Percentiles rank a stretch among this genome's conserved stretches.
These are phyloP conservation scores for Pseudocheirus occidentalis DNA, from an alignment of 2,797 vertebrate genomes.

Conservation along the genomic window DNA sequence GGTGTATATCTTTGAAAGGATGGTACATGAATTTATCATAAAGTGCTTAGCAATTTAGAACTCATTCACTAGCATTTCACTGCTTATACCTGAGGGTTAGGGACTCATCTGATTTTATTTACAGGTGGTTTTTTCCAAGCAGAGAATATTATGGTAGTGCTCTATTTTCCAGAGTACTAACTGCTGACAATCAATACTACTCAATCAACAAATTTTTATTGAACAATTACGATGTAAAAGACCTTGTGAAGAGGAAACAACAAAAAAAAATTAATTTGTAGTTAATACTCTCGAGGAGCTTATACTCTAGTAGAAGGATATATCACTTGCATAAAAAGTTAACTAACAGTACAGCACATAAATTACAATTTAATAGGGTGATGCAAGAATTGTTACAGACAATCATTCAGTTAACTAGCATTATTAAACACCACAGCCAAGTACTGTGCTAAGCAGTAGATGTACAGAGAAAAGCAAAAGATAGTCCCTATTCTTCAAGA, in stretches of 20 bases:
- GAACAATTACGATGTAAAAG: not conserved
- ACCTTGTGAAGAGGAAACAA: not conserved
- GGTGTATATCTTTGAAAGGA: constrained; percentile 26
- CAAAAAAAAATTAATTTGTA: not conserved
- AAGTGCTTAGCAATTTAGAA: not conserved
- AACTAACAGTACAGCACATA: not conserved
- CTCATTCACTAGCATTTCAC: not conserved
- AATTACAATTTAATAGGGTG: not conserved
- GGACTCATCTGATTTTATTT: not conserved
- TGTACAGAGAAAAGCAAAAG: not conserved
- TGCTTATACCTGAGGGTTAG: not conserved
- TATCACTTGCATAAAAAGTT: not conserved
- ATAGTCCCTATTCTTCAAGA: not conserved
- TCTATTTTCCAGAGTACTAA: not conserved
- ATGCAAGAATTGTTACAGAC: not conserved
- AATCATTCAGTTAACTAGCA: not conserved
- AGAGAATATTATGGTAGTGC: not conserved
- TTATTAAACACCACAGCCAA: not conserved
- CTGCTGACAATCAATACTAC: not conserved
- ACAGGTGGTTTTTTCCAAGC: not conserved
- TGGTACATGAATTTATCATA: not conserved
- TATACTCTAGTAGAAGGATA: not conserved
- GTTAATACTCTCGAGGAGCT: not conserved
- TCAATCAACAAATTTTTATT: not conserved
- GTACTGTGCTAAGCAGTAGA: not conserved